A percentile compares a stretch with the other conserved stretches of the same genome.
These are phyloP conservation scores for Drosophila dunni DNA, from an alignment of 1,140 invertebrate genomes.

Conservation along the genomic window DNA sequence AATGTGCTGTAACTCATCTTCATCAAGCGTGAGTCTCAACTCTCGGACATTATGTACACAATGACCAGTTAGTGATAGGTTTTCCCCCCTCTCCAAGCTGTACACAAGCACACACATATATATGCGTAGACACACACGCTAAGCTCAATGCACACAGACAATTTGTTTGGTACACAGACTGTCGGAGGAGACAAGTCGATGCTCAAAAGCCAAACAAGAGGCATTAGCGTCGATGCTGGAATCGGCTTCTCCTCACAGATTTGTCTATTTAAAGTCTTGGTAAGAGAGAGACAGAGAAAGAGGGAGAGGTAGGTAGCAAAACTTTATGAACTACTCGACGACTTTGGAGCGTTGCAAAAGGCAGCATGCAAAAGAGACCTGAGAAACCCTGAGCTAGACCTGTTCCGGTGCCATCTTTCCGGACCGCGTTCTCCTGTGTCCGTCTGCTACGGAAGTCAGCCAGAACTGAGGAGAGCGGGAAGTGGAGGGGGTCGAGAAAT, in stretches of 20 bases:
- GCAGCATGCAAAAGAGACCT: slow-evolving; percentile 61
- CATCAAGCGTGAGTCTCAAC: slow-evolving; percentile 35
- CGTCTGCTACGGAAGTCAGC: slow-evolving; percentile 58
- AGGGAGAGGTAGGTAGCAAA: slow-evolving; percentile 22
- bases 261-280: slow-evolving; percentile 61
- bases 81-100: slow-evolving; percentile 2
- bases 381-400: slow-evolving; percentile 43
- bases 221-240: slow-evolving; percentile 53
- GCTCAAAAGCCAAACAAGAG: slow-evolving; percentile 59
- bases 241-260: slow-evolving; percentile 33
- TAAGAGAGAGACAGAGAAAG: neutral
- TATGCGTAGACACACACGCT: slow-evolving; percentile 22
- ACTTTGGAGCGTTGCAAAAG: slow-evolving; percentile 40
- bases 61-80: slow-evolving; percentile 53
- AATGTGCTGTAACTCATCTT: slow-evolving; percentile 49
- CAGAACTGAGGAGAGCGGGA: slow-evolving; percentile 39
- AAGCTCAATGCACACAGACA: slow-evolving; percentile 64
- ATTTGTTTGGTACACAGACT: slow-evolving; percentile 70
- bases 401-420: slow-evolving; percentile 53
- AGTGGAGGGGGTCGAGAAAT: slow-evolving; percentile 49
- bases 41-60: slow-evolving; percentile 59
- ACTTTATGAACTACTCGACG: slow-evolving; percentile 65
- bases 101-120: slow-evolving; percentile 28
- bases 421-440: slow-evolving; percentile 42
- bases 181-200: slow-evolving; percentile 42